Evolutionary conservation across 2,113 vertebrate genomes (phyloP).

Genomic region (Electrona antarctica): DNA sequence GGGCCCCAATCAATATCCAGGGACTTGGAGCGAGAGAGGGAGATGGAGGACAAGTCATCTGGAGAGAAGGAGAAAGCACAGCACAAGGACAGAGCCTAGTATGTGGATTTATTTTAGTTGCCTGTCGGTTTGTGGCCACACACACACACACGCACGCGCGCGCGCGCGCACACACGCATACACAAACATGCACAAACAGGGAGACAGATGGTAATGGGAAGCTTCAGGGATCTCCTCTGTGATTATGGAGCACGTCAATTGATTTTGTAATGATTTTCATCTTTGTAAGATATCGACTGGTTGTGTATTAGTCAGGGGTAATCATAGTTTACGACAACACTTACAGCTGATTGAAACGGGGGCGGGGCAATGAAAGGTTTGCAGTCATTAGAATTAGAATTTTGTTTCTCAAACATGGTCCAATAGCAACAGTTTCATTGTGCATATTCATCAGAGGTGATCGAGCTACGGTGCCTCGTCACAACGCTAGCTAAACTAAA

Average conservation of each 20-base stretch:
- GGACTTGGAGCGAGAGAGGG: slow-evolving; percentile 48
- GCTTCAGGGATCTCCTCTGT: slow-evolving; percentile 51
- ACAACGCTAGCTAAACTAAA: too few relatives aligned
- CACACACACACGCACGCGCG: too few relatives aligned
- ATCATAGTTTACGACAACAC: slow-evolving; percentile 47
- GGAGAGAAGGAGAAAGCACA: slow-evolving; percentile 32
- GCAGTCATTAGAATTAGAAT: slow-evolving; percentile 36
- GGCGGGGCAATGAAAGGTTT: slow-evolving; percentile 32
- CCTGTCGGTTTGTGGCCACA: slow-evolving; percentile 54
- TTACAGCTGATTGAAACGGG: slow-evolving; percentile 37
- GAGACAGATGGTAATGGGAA: slow-evolving; percentile 60
- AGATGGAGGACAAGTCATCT: slow-evolving; percentile 70
- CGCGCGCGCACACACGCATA: too few relatives aligned
- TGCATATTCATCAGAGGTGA: neutral
- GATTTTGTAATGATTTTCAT: slow-evolving; percentile 67
- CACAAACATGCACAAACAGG: slow-evolving; percentile 28
- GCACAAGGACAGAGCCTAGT: slow-evolving; percentile 55
- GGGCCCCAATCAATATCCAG: slow-evolving; percentile 72
- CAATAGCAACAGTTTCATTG: neutral
- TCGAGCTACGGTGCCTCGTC: neutral
- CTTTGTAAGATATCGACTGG: slow-evolving; percentile 35
- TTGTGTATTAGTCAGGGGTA: slow-evolving; percentile 41
- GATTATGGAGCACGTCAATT: slow-evolving; percentile 55
- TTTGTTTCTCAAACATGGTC: slow-evolving; percentile 20
- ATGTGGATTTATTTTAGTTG: slow-evolving; percentile 63